phyloP scores from a whole-genome alignment of 2,797 vertebrate genomes.

The Pangasius macronema region DNA sequence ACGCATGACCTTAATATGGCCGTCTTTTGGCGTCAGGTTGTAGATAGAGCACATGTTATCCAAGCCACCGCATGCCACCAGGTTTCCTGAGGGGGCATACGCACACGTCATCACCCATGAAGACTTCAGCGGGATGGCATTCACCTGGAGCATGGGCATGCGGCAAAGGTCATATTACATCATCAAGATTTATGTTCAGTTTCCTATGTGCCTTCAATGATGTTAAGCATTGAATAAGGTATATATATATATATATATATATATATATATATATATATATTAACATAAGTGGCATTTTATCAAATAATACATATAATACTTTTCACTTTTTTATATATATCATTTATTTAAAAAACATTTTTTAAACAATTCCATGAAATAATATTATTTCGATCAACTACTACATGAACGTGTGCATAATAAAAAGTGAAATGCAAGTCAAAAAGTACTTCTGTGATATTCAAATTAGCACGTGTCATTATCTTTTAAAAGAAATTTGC shows the following conservation, averaged over 20 bases:
- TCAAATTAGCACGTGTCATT: neutral
- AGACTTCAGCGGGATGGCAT: slow-evolving; percentile 94
- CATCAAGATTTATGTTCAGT: neutral
- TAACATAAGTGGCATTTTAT: neutral
- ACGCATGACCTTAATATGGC: slow-evolving; percentile 93
- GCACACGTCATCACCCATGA: slow-evolving; percentile 99
- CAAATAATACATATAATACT: neutral
- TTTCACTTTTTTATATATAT: neutral
- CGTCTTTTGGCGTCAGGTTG: slow-evolving; percentile 93
- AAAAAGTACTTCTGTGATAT: neutral
- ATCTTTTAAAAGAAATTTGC: neutral
- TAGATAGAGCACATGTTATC: slow-evolving; percentile 99
- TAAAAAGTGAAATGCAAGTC: neutral
- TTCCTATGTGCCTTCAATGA: neutral
- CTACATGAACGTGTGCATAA: neutral
- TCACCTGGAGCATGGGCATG: slow-evolving; percentile 78
- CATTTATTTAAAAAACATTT: neutral
- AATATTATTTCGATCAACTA: neutral
- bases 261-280: neutral
- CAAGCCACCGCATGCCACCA: slow-evolving; percentile 94
- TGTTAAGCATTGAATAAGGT: neutral
- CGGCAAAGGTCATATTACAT: neutral
- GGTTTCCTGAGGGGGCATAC: slow-evolving; percentile 95
- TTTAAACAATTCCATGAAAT: neutral
- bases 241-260: too few species aligned